These are phyloP conservation scores for Pelmatolapia mariae DNA, from an alignment of 2,113 vertebrate genomes.

Conservation along the genomic window DNA sequence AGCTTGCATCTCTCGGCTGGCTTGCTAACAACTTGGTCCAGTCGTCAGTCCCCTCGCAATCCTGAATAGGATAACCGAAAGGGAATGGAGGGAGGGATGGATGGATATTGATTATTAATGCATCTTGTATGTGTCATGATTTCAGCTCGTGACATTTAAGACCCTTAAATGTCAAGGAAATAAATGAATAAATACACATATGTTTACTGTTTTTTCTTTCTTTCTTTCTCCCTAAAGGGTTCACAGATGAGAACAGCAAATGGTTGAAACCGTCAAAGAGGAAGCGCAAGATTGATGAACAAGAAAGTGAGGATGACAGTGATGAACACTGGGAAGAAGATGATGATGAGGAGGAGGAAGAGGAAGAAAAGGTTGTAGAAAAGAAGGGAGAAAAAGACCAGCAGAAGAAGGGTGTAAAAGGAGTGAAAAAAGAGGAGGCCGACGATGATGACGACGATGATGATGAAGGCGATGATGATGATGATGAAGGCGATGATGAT, in stretches of 20 bases:
- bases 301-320: slow-evolving; percentile 63
- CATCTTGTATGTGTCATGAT: neutral
- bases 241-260: slow-evolving; percentile 77
- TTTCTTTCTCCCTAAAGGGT: slow-evolving; percentile 52
- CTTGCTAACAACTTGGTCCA: neutral
- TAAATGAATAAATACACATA: neutral
- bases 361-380: slow-evolving; percentile 9
- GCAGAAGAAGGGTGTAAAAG: slow-evolving; percentile 30
- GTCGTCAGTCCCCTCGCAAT: neutral
- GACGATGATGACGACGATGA: neutral
- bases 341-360: slow-evolving; percentile 11
- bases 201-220: neutral
- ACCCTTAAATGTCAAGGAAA: neutral
- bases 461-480: rapidly evolving
- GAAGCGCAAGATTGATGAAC: slow-evolving; percentile 64
- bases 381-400: slow-evolving; percentile 17
- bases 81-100: neutral
- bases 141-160: neutral
- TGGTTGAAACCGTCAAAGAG: slow-evolving; percentile 75
- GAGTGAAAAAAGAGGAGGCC: neutral
- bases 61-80: neutral
- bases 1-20: neutral
- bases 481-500: neutral
- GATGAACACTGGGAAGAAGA: slow-evolving; percentile 72
- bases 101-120: neutral